Base-by-base conservation (phyloP, 2,113 vertebrate species). In the Aphelocoma coerulescens region DNA sequence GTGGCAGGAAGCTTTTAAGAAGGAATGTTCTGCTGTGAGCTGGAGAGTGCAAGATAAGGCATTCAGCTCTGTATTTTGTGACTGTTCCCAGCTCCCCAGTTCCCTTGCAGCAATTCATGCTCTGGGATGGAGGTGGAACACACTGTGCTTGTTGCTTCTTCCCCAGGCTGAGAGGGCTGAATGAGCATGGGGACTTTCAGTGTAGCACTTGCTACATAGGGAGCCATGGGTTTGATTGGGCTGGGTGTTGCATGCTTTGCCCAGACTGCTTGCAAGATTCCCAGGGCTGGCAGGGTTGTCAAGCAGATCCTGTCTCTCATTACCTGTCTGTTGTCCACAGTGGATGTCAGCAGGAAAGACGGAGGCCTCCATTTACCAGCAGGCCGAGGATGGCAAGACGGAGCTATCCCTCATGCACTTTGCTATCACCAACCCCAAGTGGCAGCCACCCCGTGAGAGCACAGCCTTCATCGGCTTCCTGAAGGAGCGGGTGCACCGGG, bases 361-460 rank as follows among this genome's bases (percentile, higher is more conserved):
- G 0, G 99, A 99, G 94, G 99, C 99, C 12, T 99, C 99, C 14
- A 98, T 99, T 92, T 99, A 99, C 98, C 99, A 99, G 95, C 99
- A 99, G 96, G 99, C 99, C 0, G 99, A 99, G 91, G 99, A 99
- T 0, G 99, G 99, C 67, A 99, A 99, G 97, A 99, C 99, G 0
- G 99, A 99, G 95, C 95, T 99, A 86, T 99, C 99, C 5, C 99
- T 99, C 89, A 99, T 99, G 99, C 99, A 99, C 97, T 99, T 99
- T 74, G 99, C 99, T 90, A 99, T 99, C 97, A 99, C 99, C 67
- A 99, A 99, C 92, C 99, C 99, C 23, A 99, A 98, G 89, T 99
- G 99, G 99, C 99, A 99, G 96, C 99, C 99, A 1, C 99, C 99
- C 5, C 98, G 98, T 0, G 99, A 99, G 97, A 99, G 99, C 96